phyloP scores from a whole-genome alignment of 2,797 vertebrate genomes.

The Gallinago solitaria region DNA sequence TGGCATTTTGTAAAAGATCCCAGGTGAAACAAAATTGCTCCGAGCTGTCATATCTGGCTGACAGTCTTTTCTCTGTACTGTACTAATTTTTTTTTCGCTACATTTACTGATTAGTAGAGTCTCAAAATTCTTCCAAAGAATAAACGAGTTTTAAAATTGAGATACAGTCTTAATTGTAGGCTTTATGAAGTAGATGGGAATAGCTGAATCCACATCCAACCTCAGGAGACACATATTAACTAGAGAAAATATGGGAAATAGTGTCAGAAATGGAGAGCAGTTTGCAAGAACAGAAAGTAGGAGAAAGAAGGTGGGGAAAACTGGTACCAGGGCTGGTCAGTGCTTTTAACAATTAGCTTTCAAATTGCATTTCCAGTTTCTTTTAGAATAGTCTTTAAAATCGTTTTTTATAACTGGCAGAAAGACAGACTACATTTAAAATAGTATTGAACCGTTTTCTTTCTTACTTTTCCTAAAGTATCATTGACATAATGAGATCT shows the following conservation, averaged over 20 bases:
- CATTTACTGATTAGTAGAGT: neutral
- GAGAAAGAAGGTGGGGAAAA: neutral
- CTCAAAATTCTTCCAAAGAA: neutral
- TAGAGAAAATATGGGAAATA: neutral
- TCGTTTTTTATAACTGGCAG: neutral
- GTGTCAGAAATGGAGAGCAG: neutral
- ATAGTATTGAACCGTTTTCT: neutral
- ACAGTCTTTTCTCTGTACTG: neutral
- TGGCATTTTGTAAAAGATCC: neutral
- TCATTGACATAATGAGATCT: neutral
- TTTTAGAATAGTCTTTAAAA: neutral
- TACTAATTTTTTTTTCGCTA: neutral
- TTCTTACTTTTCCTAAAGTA: neutral
- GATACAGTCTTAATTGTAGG: neutral
- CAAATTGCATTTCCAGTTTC: neutral
- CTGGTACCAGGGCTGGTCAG: neutral
- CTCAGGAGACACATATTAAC: neutral
- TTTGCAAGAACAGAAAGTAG: neutral
- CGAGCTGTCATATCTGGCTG: neutral
- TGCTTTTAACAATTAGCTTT: neutral
- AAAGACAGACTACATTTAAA: neutral
- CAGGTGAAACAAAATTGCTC: neutral
- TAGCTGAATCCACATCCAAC: neutral
- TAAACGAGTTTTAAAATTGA: neutral
- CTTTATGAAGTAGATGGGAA: constrained; percentile 1